Percentiles rank a stretch among this genome's conserved stretches.
These are phyloP conservation scores for Tokudaia tokunoshimensis DNA, from an alignment of 2,797 vertebrate genomes.

Conservation along the genomic window DNA sequence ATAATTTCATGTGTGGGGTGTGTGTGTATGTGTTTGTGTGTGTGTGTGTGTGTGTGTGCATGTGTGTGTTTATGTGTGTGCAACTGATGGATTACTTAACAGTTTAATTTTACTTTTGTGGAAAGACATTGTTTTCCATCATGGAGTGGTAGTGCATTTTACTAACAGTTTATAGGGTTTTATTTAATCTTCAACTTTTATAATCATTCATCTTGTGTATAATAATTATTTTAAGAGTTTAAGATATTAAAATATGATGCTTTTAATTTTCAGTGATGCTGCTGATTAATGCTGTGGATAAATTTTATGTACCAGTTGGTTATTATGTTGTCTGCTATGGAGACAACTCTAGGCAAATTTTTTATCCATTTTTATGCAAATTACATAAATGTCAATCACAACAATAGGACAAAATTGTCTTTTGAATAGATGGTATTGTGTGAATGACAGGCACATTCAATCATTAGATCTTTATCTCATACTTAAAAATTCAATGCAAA, in stretches of 20 bases:
- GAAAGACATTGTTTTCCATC: background rate
- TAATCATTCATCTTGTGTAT: background rate
- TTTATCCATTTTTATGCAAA: background rate
- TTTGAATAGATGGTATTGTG: background rate
- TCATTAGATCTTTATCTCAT: background rate
- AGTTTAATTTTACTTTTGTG: background rate
- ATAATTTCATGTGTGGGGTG: background rate
- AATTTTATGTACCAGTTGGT: background rate
- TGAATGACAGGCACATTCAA: background rate
- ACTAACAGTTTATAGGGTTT: background rate
- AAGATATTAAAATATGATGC: background rate
- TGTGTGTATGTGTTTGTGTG: background rate
- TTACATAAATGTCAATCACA: background rate
- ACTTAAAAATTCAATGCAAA: background rate
- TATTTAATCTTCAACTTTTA: background rate
- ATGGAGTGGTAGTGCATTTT: background rate
- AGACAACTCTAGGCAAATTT: background rate
- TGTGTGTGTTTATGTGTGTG: background rate
- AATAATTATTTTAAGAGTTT: background rate
- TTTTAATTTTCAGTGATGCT: background rate
- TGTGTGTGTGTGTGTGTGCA: background rate
- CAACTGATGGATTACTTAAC: background rate
- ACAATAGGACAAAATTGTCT: background rate
- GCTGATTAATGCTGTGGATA: background rate
- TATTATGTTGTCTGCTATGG: background rate